Conservation (phyloP, 2,113 vertebrate species). For the Gymnocephalus cernua region DNA sequence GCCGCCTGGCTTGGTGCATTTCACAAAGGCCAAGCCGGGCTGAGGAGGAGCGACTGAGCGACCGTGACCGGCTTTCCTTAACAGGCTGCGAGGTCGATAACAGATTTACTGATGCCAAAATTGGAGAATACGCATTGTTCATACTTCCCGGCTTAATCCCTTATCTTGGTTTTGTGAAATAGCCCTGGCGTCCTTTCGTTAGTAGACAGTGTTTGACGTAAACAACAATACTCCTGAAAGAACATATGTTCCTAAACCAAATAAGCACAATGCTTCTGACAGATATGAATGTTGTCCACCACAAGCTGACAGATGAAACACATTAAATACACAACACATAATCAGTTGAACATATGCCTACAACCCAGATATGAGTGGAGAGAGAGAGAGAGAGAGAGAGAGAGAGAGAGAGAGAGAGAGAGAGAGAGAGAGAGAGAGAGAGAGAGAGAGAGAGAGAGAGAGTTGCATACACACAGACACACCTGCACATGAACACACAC, state of each 20-base stretch:
- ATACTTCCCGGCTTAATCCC: too few relatives aligned
- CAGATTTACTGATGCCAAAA: too few relatives aligned
- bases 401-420: constrained; percentile 9
- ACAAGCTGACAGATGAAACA: constrained; percentile 42
- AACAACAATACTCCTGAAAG: constrained; percentile 15
- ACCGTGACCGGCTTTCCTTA: too few relatives aligned
- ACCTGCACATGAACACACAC: neutral
- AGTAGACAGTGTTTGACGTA: neutral
- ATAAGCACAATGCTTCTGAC: constrained; percentile 40
- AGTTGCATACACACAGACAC: neutral
- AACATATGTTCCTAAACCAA: constrained; percentile 1
- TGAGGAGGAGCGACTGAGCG: too few relatives aligned
- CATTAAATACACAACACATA: constrained; percentile 33
- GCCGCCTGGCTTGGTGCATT: too few relatives aligned
- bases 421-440: constrained; percentile 6
- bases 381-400: constrained; percentile 9
- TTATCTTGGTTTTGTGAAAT: too few relatives aligned
- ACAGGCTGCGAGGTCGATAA: too few relatives aligned
- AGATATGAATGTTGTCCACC: constrained; percentile 50
- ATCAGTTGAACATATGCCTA: constrained; percentile 33
- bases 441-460: constrained; percentile 9
- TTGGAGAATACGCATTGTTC: too few relatives aligned
- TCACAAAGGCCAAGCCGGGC: too few relatives aligned
- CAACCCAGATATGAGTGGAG: constrained; percentile 13
- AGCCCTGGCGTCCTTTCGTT: too few relatives aligned